These are phyloP conservation scores for Exephanes ischioxanthus DNA, from an alignment of 2,888 invertebrate genomes.

Conservation along the genomic window DNA sequence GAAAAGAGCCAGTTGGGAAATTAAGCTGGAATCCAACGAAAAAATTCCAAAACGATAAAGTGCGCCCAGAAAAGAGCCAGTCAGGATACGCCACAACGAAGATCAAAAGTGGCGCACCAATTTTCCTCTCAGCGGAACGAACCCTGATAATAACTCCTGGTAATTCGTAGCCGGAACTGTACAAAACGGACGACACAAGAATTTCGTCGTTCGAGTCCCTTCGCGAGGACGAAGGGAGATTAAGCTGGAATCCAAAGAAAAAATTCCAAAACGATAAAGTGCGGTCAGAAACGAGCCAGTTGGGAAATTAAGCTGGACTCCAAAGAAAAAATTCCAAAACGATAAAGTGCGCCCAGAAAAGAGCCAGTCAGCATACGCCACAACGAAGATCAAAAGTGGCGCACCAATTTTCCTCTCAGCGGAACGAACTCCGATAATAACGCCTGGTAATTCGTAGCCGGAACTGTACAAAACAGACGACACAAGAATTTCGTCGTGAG, in stretches of 20 bases:
- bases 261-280: constrained; percentile 42
- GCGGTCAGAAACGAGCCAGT: constrained; percentile 23
- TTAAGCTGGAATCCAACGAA: constrained; percentile 57
- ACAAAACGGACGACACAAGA: neutral
- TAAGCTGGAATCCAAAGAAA: constrained; percentile 57
- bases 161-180: no score
- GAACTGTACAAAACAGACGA: neutral
- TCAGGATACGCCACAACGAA: constrained; percentile 18
- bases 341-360: constrained; percentile 45
- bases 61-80: constrained; percentile 27
- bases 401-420: neutral
- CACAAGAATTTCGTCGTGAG: neutral
- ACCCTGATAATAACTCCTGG: neutral
- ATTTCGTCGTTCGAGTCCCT: neutral
- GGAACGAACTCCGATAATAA: neutral
- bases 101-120: constrained; percentile 35
- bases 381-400: constrained; percentile 45
- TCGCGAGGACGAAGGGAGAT: neutral
- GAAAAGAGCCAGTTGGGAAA: constrained; percentile 16
- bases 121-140: neutral
- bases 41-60: constrained; percentile 43
- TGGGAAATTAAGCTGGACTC: constrained; percentile 55
- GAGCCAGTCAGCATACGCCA: constrained; percentile 19
- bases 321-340: constrained; percentile 19
- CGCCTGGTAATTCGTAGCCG: neutral